Evolutionary conservation across 2,797 vertebrate species (phyloP), one percentile per base, ranked within the genome.

Genomic region (Peromyscus attwateri): DNA sequence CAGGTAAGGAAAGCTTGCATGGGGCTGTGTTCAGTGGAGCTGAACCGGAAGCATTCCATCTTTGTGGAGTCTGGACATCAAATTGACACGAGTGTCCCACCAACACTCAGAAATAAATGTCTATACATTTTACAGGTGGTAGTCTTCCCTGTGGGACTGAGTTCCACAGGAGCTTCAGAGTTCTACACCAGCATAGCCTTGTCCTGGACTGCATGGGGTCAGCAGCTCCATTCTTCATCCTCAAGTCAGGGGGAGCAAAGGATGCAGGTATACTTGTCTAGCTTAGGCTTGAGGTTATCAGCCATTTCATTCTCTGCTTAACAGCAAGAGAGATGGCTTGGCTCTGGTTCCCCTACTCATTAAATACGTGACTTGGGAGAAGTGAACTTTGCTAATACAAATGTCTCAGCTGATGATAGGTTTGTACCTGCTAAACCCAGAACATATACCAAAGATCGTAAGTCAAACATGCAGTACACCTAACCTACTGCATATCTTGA

Each of bases 21-120:
- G 0, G 76, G 4, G 1, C 46, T n/a, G 31, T 66, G 60, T 75
- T 73, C 0, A 0, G 46, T 2, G 25, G 49, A 29, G 21, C 25
- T 4, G 1, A 21, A 23, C 49, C 4, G 1, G 2, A 31, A 66
- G 37, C 31, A 34, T 46, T 34, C 49, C 49, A 1, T 66, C 25
- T 21, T 46, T 40, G 11, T 40, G 11, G 57, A 76, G 13, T n/a
- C 12, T 11, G 6, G 31, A 52, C 34, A 27, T 73, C 84, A 87
- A 21, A 14, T 6, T 23, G 43, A 93, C 19, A 71, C 29, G n/a
- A 21, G 46, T 8, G 37, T 37, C 37, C 57, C 40, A 25, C 31
- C 49, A 52, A 71, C 43, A 71, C 40, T 57, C 73, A 55, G 66
- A 88, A 75, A 79, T n/a, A 14, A 79, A 66, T 76, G 31, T 27